Conservation (phyloP, 2,113 vertebrate genomes). For the Ranitomeya imitator region DNA sequence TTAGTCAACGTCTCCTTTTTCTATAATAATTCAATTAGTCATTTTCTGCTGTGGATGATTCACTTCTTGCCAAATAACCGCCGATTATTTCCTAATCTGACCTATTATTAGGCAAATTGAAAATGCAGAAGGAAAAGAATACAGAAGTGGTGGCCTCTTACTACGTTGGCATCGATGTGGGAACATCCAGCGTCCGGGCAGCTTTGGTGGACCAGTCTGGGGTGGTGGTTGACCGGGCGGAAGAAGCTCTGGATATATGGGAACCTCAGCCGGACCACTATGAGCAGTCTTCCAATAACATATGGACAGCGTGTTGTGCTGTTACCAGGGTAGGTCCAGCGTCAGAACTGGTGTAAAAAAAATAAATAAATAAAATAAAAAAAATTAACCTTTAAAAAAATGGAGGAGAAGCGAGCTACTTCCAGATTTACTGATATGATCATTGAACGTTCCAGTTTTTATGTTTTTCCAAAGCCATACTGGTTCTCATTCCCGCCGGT, state of each 20-base stretch:
- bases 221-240: constrained; percentile 71
- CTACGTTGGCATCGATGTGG: constrained; percentile 91
- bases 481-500: too few species aligned
- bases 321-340: constrained; percentile 79
- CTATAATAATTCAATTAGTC: background rate
- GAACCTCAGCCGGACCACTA: constrained; percentile 83
- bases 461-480: background rate
- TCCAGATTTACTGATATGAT: background rate
- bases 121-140: constrained; percentile 62
- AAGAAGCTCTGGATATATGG: constrained; percentile 84
- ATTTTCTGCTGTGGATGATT: background rate
- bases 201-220: constrained; percentile 84
- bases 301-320: constrained; percentile 88
- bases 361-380: background rate
- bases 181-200: constrained; percentile 86
- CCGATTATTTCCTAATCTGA: background rate
- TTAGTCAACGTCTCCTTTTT: background rate
- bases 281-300: constrained; percentile 88
- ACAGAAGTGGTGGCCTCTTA: constrained; percentile 61
- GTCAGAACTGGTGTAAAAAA: background rate
- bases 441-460: background rate
- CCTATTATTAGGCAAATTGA: constrained; percentile 51
- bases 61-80: constrained; percentile 3
- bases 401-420: background rate
- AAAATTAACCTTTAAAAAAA: background rate